phyloP scores from a whole-genome alignment of 2,888 invertebrate species.

The Gryllus longicercus region DNA sequence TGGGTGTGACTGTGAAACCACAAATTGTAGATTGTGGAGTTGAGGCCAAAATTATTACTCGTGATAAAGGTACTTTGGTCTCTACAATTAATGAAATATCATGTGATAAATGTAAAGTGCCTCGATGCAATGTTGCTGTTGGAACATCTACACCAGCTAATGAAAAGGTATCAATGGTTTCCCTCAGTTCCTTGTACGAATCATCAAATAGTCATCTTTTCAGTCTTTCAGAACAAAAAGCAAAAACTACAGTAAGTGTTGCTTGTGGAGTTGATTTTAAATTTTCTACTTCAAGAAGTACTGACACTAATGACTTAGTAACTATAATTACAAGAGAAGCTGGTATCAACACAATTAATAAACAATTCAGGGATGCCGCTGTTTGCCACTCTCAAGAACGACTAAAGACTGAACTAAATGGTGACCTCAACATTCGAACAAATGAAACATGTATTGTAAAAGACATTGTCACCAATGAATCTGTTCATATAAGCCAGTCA shows the following conservation, averaged over 20 bases:
- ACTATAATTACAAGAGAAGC: conserved; percentile 32
- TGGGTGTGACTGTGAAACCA: conserved; percentile 31
- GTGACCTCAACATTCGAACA: neutral
- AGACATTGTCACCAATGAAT: neutral
- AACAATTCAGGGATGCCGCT: neutral
- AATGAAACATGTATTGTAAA: neutral
- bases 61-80: conserved; percentile 52
- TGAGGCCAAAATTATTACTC: conserved; percentile 46
- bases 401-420: neutral
- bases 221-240: neutral
- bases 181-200: neutral
- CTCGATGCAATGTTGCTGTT: conserved; percentile 19
- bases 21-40: conserved; percentile 33
- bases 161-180: neutral
- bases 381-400: neutral
- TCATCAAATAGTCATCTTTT: neutral
- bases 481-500: neutral
- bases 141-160: neutral
- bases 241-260: neutral
- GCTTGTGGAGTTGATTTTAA: neutral
- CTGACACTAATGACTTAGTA: conserved; percentile 36
- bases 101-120: conserved; percentile 52
- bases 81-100: conserved; percentile 50
- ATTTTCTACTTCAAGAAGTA: conserved; percentile 29
- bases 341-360: conserved; percentile 26